phyloP scores from a whole-genome alignment of 2,797 vertebrate genomes.

The Rhyacichthys aspro region DNA sequence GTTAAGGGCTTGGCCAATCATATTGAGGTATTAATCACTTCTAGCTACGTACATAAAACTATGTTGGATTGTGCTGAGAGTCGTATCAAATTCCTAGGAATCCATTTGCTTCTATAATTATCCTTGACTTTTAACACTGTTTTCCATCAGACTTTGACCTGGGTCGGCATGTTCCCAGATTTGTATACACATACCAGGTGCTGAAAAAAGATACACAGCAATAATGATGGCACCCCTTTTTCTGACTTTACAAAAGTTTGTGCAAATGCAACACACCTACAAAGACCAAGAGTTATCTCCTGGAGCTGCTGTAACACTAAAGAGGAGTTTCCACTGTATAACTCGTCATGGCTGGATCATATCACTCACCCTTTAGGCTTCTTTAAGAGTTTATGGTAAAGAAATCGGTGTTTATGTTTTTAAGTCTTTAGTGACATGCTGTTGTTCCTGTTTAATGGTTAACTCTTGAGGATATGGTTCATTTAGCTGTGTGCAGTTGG shows the following conservation, averaged over 20 bases:
- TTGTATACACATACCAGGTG: conserved; percentile 22
- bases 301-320: conserved; percentile 40
- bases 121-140: conserved; percentile 13
- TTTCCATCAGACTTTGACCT: conserved; percentile 26
- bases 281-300: conserved; percentile 18
- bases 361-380: conserved; percentile 53
- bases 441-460: conserved; percentile 69
- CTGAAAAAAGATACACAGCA: conserved; percentile 10
- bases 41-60: conserved; percentile 9
- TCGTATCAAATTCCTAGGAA: not conserved
- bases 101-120: conserved; percentile 4
- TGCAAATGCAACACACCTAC: conserved; percentile 15
- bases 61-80: not conserved
- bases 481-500: conserved; percentile 6
- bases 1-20: not conserved
- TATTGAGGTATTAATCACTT: not conserved
- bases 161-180: conserved; percentile 29
- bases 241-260: conserved; percentile 9
- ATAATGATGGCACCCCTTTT: conserved; percentile 16
- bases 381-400: conserved; percentile 50
- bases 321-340: conserved; percentile 64
- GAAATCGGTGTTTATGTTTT: conserved; percentile 30
- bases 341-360: conserved; percentile 55
- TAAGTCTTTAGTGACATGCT: not conserved
- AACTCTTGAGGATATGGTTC: conserved; percentile 34